Conservation (phyloP, 2,797 vertebrate species). For the Sebastes paucispinis region DNA sequence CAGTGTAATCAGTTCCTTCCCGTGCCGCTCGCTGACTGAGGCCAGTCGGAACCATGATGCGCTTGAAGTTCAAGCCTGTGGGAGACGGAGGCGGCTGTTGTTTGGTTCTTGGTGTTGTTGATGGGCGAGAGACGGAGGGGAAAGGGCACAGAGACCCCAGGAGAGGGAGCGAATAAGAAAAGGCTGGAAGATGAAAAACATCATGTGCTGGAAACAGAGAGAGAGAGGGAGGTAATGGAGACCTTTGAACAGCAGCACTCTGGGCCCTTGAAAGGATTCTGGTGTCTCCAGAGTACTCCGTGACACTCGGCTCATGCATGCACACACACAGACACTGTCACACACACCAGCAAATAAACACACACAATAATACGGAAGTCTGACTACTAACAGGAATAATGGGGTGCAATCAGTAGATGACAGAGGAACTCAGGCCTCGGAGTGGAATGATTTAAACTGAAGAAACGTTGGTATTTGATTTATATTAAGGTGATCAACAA, state of each 20-base stretch:
- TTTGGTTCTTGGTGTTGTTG: slow-evolving; percentile 48
- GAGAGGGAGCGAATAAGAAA: slow-evolving; percentile 49
- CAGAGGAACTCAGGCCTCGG: neutral
- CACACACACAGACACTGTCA: slow-evolving; percentile 4
- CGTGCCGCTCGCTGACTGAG: slow-evolving; percentile 10
- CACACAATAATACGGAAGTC: neutral
- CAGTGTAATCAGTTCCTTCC: slow-evolving; percentile 31
- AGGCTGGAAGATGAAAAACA: slow-evolving; percentile 57
- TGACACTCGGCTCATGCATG: slow-evolving; percentile 18
- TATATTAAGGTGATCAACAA: neutral
- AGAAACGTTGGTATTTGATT: neutral
- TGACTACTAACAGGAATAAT: neutral
- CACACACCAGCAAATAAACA: neutral
- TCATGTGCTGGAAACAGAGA: slow-evolving; percentile 48
- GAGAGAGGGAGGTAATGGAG: slow-evolving; percentile 52
- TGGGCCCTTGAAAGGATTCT: slow-evolving; percentile 58
- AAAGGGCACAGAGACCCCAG: slow-evolving; percentile 53
- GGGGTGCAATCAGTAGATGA: neutral
- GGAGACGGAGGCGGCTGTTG: slow-evolving; percentile 49
- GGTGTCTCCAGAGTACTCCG: slow-evolving; percentile 54
- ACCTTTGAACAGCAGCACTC: slow-evolving; percentile 56
- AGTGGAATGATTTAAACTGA: slow-evolving; percentile 3
- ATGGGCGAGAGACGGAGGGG: slow-evolving; percentile 35
- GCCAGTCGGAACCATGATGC: slow-evolving; percentile 43
- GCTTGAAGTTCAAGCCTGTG: slow-evolving; percentile 55